Evolutionary conservation across 2,888 invertebrate species (phyloP), one percentile per base, ranked within the genome.

Genomic region (Phragmatobia fuliginosa): DNA sequence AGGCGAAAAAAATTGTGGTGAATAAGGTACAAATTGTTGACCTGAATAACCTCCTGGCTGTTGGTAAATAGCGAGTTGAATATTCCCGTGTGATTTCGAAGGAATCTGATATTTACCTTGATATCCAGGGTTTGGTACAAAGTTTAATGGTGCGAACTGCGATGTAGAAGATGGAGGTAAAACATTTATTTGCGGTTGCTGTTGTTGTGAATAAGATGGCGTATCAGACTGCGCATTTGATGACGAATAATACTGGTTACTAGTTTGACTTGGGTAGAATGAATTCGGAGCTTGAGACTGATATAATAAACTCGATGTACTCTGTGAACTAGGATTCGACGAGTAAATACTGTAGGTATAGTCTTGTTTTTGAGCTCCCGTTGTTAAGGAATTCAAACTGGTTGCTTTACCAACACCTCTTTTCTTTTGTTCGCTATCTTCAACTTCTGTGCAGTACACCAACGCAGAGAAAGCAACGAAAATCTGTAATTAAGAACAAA

Each of bases 301-400:
- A 71, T 94, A 93, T 2, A 87, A 80, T 59, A 87, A 81, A 64
- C 79, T 87, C 0, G 87, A 80, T 21, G 84, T 80, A 41, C 77
- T 85, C 62, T 89, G 90, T 2, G 85, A 77, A 70, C 81, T 87
- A 1, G 90, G 88, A 62, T 80, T 92, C 77, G 92, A 92, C 2
- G 90, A 77, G 73, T 94, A 95, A 75, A 93, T 89, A 71, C 88
- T 92, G 79, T 94, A 95, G 0, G 92, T 91, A 70, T 93, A 92
- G n/a, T 95, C 95, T 32, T 90, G 91, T 66, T 95, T 95, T 80
- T 94, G 95, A 8, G 91, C 90, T 59, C 94, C 94, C 0, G 92
- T 90, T 1, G 94, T 90, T 14, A 95, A 92, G 0, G 94, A 81
- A 75, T 95, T 95, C 61, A 94, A 73, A 56, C 84, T 88, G 25